Evolutionary conservation across 2,797 vertebrate genomes (phyloP), one percentile per base, ranked within the genome.

Genomic region (Gymnodraco acuticeps): DNA sequence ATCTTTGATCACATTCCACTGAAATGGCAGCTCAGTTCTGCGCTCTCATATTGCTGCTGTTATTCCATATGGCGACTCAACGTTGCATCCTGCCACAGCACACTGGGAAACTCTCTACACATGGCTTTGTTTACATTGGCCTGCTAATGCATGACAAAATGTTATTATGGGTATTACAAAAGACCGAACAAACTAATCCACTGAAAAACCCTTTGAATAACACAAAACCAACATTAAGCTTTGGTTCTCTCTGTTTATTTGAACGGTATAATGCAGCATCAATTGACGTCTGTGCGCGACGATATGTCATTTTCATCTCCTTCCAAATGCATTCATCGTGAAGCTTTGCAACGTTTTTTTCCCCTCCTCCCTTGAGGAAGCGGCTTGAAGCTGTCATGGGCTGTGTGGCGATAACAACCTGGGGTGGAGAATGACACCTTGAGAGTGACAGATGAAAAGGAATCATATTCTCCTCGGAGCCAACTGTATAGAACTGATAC

Each of bases 401-500:
- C 87, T 89, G 89, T 87, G 87, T 88, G 90, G 89, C 73, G 95
- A 98, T 97, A 96, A 97, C 96, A 94, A 94, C 93, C 95, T 94
- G 94, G 93, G 95, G 96, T 95, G 95, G 94, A 95, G 93, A 97
- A 95, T 95, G 95, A 95, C 95, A 96, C 92, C 94, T 97, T 95
- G 93, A 94, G 95, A 94, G 93, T 96, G 95, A 96, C 96, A 93
- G 60, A 95, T 95, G 96, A 96, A 98, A 96, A 94, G 94, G 87
- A 94, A 91, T 91, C 93, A 95, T 94, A 95, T 96, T 95, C 95
- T 96, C 95, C 92, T 89, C 33, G 66, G 94, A 95, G 95, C 95
- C 94, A 93, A 95, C 96, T 97, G 95, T 94, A 90, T 93, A 94
- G 92, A 94, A 95, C 95, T 96, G 96, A 97, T 95, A 97, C 91